These are phyloP conservation scores for Dusona sp. DNA, from an alignment of 2,888 invertebrate species.

Conservation along the genomic window DNA sequence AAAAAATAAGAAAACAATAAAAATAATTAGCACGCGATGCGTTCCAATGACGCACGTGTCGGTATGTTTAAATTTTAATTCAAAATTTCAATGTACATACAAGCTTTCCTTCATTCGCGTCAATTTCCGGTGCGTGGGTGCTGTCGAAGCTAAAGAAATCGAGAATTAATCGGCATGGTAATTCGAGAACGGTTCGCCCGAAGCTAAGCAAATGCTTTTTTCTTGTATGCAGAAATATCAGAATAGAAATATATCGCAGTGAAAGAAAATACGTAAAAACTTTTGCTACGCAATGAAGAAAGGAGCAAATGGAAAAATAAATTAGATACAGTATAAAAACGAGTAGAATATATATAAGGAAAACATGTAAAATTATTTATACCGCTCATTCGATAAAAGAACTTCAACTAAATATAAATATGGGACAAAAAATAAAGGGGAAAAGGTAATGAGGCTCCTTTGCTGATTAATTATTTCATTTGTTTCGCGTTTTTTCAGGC, in stretches of 20 bases:
- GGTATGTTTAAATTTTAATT: background rate
- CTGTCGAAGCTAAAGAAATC: background rate
- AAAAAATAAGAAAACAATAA: background rate
- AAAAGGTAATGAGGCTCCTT: too few relatives aligned
- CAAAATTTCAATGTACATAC: background rate
- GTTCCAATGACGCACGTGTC: background rate
- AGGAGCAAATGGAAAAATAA: background rate
- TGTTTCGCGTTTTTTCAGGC: constrained; percentile 85
- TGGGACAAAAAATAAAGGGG: too few relatives aligned
- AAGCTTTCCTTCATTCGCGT: background rate
- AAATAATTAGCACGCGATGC: background rate
- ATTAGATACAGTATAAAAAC: background rate
- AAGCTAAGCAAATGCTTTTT: background rate
- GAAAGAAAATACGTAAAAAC: too few relatives aligned
- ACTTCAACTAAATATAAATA: too few relatives aligned
- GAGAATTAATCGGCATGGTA: background rate
- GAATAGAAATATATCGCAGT: background rate
- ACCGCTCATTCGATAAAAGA: too few relatives aligned
- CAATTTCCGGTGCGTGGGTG: background rate
- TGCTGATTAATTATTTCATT: background rate
- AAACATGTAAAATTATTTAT: background rate
- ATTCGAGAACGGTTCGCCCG: background rate
- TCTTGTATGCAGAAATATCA: background rate
- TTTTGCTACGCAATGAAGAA: background rate
- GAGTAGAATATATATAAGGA: too few relatives aligned